Base-by-base conservation (phyloP, 2,113 vertebrate genomes). In the Elaphurus davidianus region DNA sequence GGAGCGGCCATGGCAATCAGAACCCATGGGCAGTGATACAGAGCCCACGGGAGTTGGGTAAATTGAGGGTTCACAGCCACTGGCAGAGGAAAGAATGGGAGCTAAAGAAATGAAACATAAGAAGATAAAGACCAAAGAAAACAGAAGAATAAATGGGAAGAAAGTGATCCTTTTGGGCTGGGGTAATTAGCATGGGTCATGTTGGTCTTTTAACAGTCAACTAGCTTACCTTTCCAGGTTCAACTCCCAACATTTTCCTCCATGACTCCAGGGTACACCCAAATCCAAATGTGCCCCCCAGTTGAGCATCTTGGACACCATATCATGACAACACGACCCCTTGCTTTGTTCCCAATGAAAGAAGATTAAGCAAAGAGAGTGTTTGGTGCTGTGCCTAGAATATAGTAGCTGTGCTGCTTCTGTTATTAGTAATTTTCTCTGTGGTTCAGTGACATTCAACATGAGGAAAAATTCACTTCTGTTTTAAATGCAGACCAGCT, bases 51-150 rank as follows among this genome's bases (percentile, higher is more conserved):
- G 98, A 97, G 25, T 16, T 33, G n/a, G 89, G 30, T 86, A 88
- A 67, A 54, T 62, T 45, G 47, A 93, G 15, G 14, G 94, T 78
- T 96, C 93, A 93, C 11, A 94, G 97, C 94, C 45, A 89, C 93
- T 67, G 91, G 83, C 71, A 84, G 54, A 93, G n/a, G 78, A 96
- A 84, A 97, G 78, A 98, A 96, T 4, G 30, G 21, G 45, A 96
- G 21, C 82, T 59, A 96, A 95, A 98, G 97, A 98, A 97, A 91
- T 47, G 93, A 95, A 96, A 98, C n/a, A 13, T 7, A 84, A 98
- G 94, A 89, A 67, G 98, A 97, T 98, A 97, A 97, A 74, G 14
- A 76, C 91, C 62, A 95, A 93, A 94, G 93, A 96, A 95, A 96
- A 85, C 84, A 79, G 92, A 91, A 95, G 94, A 50, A 55, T 84